These are phyloP conservation scores for Dicerorhinus sumatrensis DNA, from an alignment of 2,113 vertebrate species.

Conservation along the genomic window DNA sequence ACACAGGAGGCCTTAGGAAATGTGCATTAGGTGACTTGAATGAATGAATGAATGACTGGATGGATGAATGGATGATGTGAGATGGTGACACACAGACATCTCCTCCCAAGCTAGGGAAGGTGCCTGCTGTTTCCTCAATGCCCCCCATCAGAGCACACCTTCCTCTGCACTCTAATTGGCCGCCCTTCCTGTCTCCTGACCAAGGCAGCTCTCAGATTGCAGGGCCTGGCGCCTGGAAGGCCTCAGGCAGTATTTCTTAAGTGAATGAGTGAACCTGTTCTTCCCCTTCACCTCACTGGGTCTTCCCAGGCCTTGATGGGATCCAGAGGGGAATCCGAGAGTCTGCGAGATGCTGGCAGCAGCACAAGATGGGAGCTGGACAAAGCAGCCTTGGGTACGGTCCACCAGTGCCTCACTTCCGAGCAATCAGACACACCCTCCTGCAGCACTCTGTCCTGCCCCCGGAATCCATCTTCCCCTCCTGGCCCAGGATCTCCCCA, in stretches of 20 bases:
- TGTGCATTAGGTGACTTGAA: background rate
- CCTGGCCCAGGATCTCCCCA: background rate
- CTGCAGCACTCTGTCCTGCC: background rate
- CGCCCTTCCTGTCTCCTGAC: accelerated
- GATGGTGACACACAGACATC: background rate
- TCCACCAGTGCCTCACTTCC: background rate
- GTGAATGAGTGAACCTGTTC: background rate
- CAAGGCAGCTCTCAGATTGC: background rate
- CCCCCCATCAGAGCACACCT: too few species aligned
- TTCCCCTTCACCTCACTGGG: background rate
- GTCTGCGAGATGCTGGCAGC: background rate
- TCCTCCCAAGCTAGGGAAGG: background rate
- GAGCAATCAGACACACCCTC: background rate
- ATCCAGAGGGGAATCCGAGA: background rate
- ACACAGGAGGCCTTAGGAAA: background rate
- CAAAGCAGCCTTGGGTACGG: background rate
- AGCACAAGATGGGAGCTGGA: accelerated
- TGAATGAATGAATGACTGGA: background rate
- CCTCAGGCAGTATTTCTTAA: background rate
- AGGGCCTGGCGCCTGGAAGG: background rate
- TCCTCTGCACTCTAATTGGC: background rate
- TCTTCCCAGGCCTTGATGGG: background rate
- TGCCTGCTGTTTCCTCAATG: background rate
- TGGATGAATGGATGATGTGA: background rate
- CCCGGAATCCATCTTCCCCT: too few species aligned